A percentile compares a stretch with the other conserved stretches of the same genome.
Evolutionary conservation across 2,888 invertebrate species (phyloP).

Genomic region (Acrocyrtus sp.): DNA sequence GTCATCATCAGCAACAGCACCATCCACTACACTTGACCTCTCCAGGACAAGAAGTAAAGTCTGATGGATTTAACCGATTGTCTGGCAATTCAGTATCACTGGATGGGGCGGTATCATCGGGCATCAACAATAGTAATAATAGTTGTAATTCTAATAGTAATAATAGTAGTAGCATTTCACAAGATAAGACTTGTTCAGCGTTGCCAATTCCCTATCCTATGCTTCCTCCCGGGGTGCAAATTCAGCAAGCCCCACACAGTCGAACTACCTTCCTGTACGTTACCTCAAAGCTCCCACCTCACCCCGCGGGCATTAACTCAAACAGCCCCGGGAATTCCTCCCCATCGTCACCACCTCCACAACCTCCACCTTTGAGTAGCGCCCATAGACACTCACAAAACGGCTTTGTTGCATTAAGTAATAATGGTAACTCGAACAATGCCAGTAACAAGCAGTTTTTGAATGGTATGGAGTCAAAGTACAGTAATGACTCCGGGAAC

Average conservation of each 20-base stretch:
- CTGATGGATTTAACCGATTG: no score
- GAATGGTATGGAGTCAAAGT: no score
- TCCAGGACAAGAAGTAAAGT: neutral
- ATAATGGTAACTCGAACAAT: conserved; percentile 39
- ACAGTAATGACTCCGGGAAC: neutral
- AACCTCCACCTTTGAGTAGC: conserved; percentile 15
- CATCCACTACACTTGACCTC: conserved; percentile 11
- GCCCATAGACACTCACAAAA: conserved; percentile 19
- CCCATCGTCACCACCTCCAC: conserved; percentile 18
- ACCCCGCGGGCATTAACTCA: conserved; percentile 13
- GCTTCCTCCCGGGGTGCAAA: conserved; percentile 63
- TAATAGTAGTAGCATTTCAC: conserved; percentile 22
- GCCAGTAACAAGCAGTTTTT: no score
- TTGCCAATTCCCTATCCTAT: conserved; percentile 61
- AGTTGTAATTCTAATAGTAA: conserved; percentile 31
- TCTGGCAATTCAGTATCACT: no score
- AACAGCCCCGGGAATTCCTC: neutral
- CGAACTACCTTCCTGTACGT: conserved; percentile 63
- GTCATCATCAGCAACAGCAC: conserved; percentile 26
- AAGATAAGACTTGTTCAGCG: conserved; percentile 39
- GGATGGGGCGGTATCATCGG: no score
- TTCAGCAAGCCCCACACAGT: conserved; percentile 62
- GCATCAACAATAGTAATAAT: conserved; percentile 28
- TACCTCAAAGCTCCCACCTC: conserved; percentile 61
- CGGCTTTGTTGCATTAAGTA: conserved; percentile 9